These are phyloP conservation scores for Boulengeromyrus knoepffleri DNA, from an alignment of 2,113 vertebrate species.

Conservation along the genomic window DNA sequence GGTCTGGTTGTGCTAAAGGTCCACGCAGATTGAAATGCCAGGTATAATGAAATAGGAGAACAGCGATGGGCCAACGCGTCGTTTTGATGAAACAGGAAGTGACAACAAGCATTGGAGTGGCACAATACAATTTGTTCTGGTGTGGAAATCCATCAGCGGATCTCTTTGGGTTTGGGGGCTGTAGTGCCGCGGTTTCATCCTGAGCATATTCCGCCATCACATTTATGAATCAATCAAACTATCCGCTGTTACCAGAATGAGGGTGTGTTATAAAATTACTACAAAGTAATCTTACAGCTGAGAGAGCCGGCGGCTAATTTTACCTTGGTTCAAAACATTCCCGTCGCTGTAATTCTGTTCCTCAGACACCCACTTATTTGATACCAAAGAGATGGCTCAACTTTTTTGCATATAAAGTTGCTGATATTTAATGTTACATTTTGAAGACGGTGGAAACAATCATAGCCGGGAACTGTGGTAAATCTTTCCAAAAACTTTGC, in stretches of 20 bases:
- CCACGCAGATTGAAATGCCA: not conserved
- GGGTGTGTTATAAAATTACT: not conserved
- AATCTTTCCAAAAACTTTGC: not conserved
- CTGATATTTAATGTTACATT: not conserved
- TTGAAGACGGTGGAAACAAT: not conserved
- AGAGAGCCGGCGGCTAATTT: not conserved
- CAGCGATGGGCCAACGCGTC: not conserved
- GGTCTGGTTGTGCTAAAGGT: not conserved
- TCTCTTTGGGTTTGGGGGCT: not conserved
- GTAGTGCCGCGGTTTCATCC: not conserved
- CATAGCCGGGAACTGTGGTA: not conserved
- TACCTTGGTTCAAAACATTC: not conserved
- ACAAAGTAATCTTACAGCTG: not conserved
- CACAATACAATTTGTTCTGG: constrained; percentile 5
- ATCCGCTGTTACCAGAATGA: not conserved
- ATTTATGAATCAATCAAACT: not conserved
- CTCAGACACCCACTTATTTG: not conserved
- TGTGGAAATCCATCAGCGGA: not conserved
- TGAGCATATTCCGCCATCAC: not conserved
- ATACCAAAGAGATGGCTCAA: not conserved
- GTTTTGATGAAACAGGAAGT: not conserved
- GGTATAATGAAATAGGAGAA: not conserved
- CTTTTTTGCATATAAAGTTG: not conserved
- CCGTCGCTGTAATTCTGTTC: not conserved
- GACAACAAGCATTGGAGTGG: not conserved